Conservation (phyloP, 2,888 invertebrate species). For the Callimorpha dominula region DNA sequence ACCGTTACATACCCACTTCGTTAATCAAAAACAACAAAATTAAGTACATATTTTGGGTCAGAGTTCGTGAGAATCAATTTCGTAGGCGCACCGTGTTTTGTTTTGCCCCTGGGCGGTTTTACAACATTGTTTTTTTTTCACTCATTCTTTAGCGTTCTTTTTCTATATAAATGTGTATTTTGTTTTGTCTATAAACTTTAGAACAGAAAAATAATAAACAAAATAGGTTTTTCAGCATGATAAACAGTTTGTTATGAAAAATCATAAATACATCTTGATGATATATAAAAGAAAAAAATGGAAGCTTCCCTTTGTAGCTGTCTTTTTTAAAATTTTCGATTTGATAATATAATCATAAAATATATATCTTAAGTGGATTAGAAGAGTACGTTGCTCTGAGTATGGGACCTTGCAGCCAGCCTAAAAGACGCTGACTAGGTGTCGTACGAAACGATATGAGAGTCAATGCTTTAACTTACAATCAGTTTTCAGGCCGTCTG, state of each 20-base stretch:
- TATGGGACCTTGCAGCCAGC: neutral
- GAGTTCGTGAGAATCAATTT: constrained; percentile 40
- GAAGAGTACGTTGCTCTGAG: neutral
- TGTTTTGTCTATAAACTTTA: constrained; percentile 2
- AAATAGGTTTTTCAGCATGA: neutral
- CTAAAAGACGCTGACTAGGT: neutral
- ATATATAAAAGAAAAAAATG: too few relatives aligned
- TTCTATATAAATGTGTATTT: neutral
- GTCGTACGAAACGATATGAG: too few relatives aligned
- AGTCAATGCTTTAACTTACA: too few relatives aligned
- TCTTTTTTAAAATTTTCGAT: too few relatives aligned
- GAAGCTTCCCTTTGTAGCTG: too few relatives aligned
- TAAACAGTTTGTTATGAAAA: neutral
- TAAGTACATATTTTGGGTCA: constrained; percentile 34
- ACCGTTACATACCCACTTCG: constrained; percentile 20
- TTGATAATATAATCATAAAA: too few relatives aligned
- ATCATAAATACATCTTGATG: neutral
- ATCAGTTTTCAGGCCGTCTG: too few relatives aligned
- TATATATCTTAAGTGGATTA: too few relatives aligned
- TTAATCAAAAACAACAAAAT: constrained; percentile 40
- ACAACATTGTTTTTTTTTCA: constrained; percentile 31
- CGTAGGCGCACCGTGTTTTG: constrained; percentile 31
- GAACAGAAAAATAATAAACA: neutral
- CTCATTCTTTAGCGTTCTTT: constrained; percentile 19
- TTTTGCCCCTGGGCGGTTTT: constrained; percentile 32